Percentiles rank a stretch among this genome's conserved stretches.
phyloP scores from a whole-genome alignment of 2,888 invertebrate genomes.

The Andricus quercusramuli region DNA sequence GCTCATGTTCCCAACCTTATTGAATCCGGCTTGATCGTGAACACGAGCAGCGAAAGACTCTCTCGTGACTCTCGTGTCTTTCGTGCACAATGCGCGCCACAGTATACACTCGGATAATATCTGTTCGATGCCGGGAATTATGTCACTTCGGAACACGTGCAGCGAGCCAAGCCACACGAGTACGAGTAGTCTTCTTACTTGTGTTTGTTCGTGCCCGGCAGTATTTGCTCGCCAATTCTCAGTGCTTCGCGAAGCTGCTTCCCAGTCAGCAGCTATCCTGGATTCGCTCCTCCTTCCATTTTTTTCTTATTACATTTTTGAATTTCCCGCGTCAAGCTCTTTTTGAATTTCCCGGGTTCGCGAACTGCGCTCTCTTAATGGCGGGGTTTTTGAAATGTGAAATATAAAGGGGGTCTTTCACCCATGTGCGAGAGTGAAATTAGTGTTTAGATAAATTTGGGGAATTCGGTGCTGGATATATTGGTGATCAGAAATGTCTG shows the following conservation, averaged over 20 bases:
- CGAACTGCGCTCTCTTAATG: background rate
- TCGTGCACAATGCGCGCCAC: slow-evolving; percentile 48
- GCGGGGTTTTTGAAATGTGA: background rate
- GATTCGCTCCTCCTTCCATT: background rate
- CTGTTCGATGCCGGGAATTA: slow-evolving; percentile 56
- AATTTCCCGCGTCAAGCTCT: slow-evolving; percentile 29
- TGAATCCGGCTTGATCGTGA: slow-evolving; percentile 34
- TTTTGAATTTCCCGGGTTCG: background rate
- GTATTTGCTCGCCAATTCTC: slow-evolving; percentile 16
- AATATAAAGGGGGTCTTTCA: background rate
- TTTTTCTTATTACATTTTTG: slow-evolving; percentile 27
- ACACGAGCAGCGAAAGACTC: slow-evolving; percentile 36
- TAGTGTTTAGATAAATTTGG: background rate
- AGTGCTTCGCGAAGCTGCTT: slow-evolving; percentile 38
- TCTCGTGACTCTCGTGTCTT: slow-evolving; percentile 55
- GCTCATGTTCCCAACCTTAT: slow-evolving; percentile 2
- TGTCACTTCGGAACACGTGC: slow-evolving; percentile 59
- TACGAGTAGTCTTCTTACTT: background rate
- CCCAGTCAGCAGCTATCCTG: slow-evolving; percentile 3
- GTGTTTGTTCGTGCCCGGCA: background rate
- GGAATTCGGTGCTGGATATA: background rate
- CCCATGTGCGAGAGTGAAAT: too few species aligned
- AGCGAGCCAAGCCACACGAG: slow-evolving; percentile 41
- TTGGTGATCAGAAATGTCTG: background rate
- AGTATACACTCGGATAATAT: slow-evolving; percentile 53